Evolutionary conservation across 1,140 invertebrate genomes (phyloP), one percentile per base, ranked within the genome.

Genomic region (Tetraneura akinire): DNA sequence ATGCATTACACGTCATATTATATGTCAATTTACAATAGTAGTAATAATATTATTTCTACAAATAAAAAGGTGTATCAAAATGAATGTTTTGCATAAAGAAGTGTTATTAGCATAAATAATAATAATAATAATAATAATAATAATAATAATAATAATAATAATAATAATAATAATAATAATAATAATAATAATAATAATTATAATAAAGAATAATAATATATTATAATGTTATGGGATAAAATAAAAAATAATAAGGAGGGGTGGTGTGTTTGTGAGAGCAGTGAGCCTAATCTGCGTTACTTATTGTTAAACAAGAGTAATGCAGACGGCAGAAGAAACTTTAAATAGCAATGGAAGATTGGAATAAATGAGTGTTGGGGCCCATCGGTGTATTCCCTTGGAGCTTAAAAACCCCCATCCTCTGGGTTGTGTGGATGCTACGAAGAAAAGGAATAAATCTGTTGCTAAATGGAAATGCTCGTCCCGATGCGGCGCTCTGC

Each of bases 251-350:
- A n/a, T n/a, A 14, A 62, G 26, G 26, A 26, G 26, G 21, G 0
- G 51, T 13, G 45, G n/a, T 21, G 13, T 71, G 68, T 53, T 71
- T 32, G 47, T 71, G 68, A 71, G 49, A 14, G 47, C 29, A 16
- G 51, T 53, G 71, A 74, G 32, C 71, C 53, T 37, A 74, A 74
- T 74, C 47, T 74, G 32, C 73, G 32, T 16, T 53, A 51, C 70
- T 73, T 49, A 73, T 60, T 57, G 73, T 76, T 76, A 76, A 76
- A 76, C 51, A 57, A 76, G 13, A 57, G 32, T 23, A 57, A 76
- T 37, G 53, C 18, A 37, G n/a, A 76, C 32, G 73, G 73, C 53
- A 76, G 73, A 76, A 55, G 73, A 76, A 76, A 76, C 73, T 76
- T 76, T 76, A 76, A 76, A 76, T 55, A 68, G 66, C 66, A 42